phyloP scores from a whole-genome alignment of 2,797 vertebrate genomes.

The Diplodus sargus region DNA sequence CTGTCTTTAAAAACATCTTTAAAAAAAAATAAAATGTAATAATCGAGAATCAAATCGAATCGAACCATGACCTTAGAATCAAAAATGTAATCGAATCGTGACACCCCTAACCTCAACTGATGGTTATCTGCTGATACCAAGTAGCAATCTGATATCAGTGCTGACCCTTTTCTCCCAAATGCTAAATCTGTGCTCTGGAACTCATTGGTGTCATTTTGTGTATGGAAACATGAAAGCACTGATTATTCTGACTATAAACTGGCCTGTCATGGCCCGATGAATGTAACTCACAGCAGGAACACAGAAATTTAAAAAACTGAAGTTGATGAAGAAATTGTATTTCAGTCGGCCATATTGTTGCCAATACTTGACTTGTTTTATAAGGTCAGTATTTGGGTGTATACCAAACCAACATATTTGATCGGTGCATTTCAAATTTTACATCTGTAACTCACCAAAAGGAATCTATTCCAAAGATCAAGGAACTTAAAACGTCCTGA shows the following conservation, averaged over 20 bases:
- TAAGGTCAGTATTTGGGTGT: not conserved
- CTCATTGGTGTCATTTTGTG: not conserved
- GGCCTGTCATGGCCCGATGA: not conserved
- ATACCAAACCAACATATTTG: not conserved
- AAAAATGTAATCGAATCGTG: no score
- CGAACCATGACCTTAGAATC: no score
- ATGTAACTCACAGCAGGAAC: not conserved
- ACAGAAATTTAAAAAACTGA: not conserved
- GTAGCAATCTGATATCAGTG: not conserved
- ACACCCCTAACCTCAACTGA: not conserved
- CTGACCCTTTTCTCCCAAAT: not conserved
- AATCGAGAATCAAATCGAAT: no score
- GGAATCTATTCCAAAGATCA: conserved; percentile 98
- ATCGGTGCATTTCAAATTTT: not conserved
- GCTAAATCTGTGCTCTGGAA: not conserved
- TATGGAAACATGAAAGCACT: not conserved
- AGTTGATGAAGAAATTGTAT: not conserved
- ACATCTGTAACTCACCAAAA: conserved; percentile 90
- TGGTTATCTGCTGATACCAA: not conserved
- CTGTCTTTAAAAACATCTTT: no score
- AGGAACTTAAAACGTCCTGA: conserved; percentile 97
- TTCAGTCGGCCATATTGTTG: not conserved
- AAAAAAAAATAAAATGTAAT: no score
- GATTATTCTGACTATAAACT: not conserved
- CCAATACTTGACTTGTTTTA: not conserved